Percentiles rank a stretch among this genome's conserved stretches.
Conservation (phyloP, 1,140 invertebrate genomes). For the Dysdera silvatica region DNA sequence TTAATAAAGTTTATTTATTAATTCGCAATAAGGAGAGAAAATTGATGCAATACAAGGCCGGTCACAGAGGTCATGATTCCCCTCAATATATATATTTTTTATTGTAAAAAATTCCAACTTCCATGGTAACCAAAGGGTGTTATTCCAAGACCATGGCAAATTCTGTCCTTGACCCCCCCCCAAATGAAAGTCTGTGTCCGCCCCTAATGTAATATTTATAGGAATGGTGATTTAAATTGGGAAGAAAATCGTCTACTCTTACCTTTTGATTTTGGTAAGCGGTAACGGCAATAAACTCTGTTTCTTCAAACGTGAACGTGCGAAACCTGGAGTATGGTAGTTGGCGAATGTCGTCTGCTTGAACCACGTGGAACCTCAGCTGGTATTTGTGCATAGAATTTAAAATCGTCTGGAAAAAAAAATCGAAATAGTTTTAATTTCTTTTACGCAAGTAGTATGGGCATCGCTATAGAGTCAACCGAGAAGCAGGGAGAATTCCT, state of each 20-base stretch:
- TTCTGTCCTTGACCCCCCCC: too few relatives aligned
- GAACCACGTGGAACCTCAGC: slow-evolving; percentile 95
- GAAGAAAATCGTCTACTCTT: slow-evolving; percentile 38
- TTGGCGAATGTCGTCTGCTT: slow-evolving; percentile 93
- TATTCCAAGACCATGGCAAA: too few relatives aligned
- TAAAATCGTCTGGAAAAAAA: slow-evolving; percentile 75
- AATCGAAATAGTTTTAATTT: not conserved
- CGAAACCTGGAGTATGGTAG: slow-evolving; percentile 92
- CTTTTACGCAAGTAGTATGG: too few relatives aligned
- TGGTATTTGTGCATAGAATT: slow-evolving; percentile 99
- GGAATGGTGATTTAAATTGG: too few relatives aligned
- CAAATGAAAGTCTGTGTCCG: too few relatives aligned
- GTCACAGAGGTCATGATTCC: too few relatives aligned
- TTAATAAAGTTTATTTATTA: not conserved
- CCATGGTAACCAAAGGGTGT: too few relatives aligned
- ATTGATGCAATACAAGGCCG: not conserved
- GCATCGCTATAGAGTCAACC: too few relatives aligned
- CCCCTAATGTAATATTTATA: too few relatives aligned
- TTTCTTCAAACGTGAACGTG: slow-evolving; percentile 98
- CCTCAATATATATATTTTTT: too few relatives aligned
- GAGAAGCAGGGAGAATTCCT: too few relatives aligned
- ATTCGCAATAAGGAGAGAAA: not conserved
- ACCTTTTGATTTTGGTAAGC: slow-evolving; percentile 96
- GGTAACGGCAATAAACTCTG: slow-evolving; percentile 97
- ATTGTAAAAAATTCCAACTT: too few relatives aligned